Percentiles rank a stretch among this genome's conserved stretches.
Evolutionary conservation across 2,888 invertebrate genomes (phyloP).

Genomic region (Biston betularia): DNA sequence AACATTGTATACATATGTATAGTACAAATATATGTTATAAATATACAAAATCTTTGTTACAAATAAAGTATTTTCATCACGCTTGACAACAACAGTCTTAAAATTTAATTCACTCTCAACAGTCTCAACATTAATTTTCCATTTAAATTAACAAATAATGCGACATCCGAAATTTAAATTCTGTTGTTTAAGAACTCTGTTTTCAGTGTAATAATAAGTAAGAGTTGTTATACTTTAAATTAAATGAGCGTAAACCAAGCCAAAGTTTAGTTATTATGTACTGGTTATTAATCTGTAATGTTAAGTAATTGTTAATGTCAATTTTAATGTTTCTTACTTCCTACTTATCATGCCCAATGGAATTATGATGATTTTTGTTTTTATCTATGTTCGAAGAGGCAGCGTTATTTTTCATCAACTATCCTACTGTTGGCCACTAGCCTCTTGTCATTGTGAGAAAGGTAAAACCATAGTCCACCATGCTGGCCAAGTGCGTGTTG

Average conservation of each 20-base stretch:
- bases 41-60: no score
- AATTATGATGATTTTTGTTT: no score
- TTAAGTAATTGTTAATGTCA: neutral
- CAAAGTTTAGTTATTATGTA: neutral
- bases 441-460: no score
- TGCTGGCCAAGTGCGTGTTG: no score
- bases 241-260: neutral
- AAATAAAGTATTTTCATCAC: no score
- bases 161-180: neutral
- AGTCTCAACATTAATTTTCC: neutral
- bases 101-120: neutral
- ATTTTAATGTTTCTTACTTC: slow-evolving; percentile 1
- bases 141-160: neutral
- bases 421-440: no score
- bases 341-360: neutral
- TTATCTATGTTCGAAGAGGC: no score
- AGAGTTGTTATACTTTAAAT: neutral
- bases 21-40: no score
- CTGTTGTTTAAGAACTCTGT: neutral
- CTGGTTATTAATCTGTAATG: no score
- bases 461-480: no score
- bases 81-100: neutral
- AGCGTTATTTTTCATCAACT: no score
- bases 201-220: slow-evolving; percentile 7
- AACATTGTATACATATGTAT: no score